Evolutionary conservation across 2,113 vertebrate genomes (phyloP).

Genomic region (Pelmatolapia mariae): DNA sequence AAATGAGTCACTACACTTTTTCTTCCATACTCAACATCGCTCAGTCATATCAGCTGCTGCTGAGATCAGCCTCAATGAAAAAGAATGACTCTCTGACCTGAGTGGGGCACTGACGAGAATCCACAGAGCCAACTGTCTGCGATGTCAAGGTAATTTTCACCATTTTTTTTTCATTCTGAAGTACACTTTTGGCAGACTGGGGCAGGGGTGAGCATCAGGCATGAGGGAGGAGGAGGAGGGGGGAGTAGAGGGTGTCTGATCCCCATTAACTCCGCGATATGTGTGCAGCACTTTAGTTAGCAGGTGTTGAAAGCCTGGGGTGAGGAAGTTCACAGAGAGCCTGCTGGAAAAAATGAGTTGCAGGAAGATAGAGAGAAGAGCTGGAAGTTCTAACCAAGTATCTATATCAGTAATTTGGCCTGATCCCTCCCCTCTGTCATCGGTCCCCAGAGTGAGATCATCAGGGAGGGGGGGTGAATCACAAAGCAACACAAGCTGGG

Average conservation of each 20-base stretch:
- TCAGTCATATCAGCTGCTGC: not conserved
- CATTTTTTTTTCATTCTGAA: not conserved
- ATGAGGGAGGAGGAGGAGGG: not conserved
- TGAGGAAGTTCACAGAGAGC: conserved; percentile 6
- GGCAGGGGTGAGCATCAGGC: not conserved
- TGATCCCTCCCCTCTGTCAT: not conserved
- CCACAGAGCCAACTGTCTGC: not conserved
- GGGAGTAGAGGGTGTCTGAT: not conserved
- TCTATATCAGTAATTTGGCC: not conserved
- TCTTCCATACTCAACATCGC: not conserved
- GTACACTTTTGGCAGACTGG: not conserved
- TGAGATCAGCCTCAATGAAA: not conserved
- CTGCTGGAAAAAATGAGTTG: not conserved
- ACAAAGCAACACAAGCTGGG: not conserved
- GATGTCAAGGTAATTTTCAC: not conserved
- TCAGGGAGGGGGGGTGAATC: not conserved
- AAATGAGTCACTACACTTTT: not conserved
- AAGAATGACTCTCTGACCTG: not conserved
- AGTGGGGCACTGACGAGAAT: not conserved
- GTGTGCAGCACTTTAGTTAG: not conserved
- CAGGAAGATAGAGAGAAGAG: not conserved
- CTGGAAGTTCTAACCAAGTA: not conserved
- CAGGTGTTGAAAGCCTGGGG: not conserved
- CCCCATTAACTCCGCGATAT: conserved; percentile 15
- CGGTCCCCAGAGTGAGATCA: not conserved